phyloP scores from a whole-genome alignment of 2,797 vertebrate species.

The Esox masquinongy region DNA sequence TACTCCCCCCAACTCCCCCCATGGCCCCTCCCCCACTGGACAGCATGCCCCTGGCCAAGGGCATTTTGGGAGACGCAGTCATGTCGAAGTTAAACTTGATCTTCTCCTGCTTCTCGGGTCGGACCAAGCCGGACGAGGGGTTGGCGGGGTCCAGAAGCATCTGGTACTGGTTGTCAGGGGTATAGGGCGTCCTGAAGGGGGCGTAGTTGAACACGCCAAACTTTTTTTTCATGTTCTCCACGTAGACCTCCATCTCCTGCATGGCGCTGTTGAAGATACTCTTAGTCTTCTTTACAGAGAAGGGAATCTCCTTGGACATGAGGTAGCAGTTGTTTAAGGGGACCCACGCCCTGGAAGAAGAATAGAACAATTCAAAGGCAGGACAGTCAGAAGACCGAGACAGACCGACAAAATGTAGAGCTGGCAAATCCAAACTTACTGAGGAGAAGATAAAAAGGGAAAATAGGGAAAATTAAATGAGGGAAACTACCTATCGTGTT shows the following conservation, averaged over 20 bases:
- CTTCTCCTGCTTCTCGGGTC: conserved; percentile 93
- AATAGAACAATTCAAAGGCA: conserved; percentile 1
- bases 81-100: conserved; percentile 97
- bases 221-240: conserved; percentile 95
- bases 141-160: conserved; percentile 93
- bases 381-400: background rate
- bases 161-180: conserved; percentile 96
- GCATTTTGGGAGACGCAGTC: conserved; percentile 92
- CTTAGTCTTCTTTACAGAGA: conserved; percentile 99
- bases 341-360: conserved; percentile 89
- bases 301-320: conserved; percentile 99
- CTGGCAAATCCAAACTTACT: background rate
- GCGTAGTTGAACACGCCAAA: conserved; percentile 97
- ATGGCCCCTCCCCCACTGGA: conserved; percentile 44
- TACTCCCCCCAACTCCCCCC: conserved; percentile 32
- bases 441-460: no score
- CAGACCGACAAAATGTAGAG: background rate
- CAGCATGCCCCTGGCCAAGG: conserved; percentile 83
- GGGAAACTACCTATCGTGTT: conserved; percentile 89
- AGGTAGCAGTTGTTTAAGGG: conserved; percentile 99
- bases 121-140: conserved; percentile 85
- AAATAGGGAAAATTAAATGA: background rate
- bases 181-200: conserved; percentile 95
- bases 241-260: conserved; percentile 99
- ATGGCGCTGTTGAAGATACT: conserved; percentile 99